Conservation (phyloP, 1,140 invertebrate species). For the Delia radicum region DNA sequence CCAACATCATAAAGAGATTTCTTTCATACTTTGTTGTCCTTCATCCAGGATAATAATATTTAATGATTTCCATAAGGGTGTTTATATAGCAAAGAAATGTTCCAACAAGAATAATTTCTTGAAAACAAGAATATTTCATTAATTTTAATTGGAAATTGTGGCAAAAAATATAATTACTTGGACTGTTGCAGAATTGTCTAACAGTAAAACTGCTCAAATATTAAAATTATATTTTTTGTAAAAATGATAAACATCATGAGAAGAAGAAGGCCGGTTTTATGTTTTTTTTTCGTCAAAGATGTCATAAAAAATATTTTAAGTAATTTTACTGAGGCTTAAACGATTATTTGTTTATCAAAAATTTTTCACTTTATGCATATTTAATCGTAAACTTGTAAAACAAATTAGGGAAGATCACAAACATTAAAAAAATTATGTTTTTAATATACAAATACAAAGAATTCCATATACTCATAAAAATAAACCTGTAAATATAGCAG, state of each 20-base stretch:
- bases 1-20: neutral
- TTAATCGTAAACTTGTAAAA: neutral
- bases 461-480: too few species aligned
- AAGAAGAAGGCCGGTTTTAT: neutral
- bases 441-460: too few species aligned
- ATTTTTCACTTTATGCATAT: neutral
- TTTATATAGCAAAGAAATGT: too few species aligned
- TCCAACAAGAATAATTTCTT: neutral
- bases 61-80: neutral
- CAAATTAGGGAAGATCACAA: too few species aligned
- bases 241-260: neutral
- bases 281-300: neutral
- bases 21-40: neutral
- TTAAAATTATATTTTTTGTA: neutral
- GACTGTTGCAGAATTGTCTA: neutral
- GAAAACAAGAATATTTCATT: neutral
- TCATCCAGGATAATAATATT: neutral
- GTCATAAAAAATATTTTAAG: neutral
- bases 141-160: neutral
- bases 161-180: neutral
- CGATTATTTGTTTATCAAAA: neutral
- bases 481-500: too few species aligned
- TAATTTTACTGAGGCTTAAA: too few species aligned
- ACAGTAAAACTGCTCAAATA: neutral
- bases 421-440: too few species aligned